These are phyloP conservation scores for Bergia puertoricense DNA, from an alignment of 92 coral and sea anemone genomes.

Conservation along the genomic window DNA sequence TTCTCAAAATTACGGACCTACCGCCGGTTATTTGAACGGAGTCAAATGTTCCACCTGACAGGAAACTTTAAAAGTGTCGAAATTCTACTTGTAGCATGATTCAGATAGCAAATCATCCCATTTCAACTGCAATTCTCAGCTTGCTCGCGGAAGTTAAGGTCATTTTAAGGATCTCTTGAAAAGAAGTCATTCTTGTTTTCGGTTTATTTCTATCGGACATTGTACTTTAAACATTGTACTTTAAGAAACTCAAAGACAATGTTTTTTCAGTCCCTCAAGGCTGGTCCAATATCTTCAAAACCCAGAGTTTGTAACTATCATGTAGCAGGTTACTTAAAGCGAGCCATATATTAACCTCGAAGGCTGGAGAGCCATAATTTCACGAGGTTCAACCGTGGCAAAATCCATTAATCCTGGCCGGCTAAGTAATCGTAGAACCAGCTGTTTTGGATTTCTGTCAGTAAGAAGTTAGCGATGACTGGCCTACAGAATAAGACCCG, in stretches of 20 bases:
- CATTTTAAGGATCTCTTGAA: not conserved
- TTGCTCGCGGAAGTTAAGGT: constrained; percentile 1
- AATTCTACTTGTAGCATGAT: not conserved
- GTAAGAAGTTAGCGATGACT: constrained; percentile 81
- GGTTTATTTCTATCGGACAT: constrained; percentile 27
- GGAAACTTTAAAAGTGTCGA: not conserved
- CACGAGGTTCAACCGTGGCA: not conserved
- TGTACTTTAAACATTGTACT: constrained; percentile 15
- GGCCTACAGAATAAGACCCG: constrained; percentile 64
- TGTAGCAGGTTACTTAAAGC: not conserved
- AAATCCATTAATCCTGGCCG: not conserved
- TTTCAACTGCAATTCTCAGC: not conserved
- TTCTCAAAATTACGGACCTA: constrained; percentile 7
- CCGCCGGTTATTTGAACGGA: not conserved
- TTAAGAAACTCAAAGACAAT: not conserved
- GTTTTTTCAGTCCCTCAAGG: constrained; percentile 5
- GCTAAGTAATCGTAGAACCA: not conserved
- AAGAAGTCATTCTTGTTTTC: not conserved
- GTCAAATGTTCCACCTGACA: not conserved
- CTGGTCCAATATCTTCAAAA: constrained; percentile 25
- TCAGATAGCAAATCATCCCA: not conserved
- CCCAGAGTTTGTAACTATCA: not conserved
- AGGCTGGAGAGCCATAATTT: not conserved
- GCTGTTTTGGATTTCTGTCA: constrained; percentile 39
- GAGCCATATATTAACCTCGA: constrained; percentile 8